Conservation (phyloP, 2,888 invertebrate genomes). For the Reticulitermes lucifugus region DNA sequence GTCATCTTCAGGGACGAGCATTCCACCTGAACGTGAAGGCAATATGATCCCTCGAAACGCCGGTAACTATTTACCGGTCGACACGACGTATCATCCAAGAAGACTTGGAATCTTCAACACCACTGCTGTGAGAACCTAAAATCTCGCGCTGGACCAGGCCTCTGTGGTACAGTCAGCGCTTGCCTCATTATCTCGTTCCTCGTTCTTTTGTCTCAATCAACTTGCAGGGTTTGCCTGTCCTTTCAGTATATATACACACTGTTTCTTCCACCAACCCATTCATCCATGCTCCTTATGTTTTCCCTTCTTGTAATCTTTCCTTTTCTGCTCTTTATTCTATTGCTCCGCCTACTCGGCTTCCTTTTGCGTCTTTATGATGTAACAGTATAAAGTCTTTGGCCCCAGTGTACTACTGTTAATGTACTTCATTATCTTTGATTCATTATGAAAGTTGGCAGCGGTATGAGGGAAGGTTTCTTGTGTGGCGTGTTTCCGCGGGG, state of each 20-base stretch:
- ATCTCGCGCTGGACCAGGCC: no score
- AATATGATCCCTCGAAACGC: no score
- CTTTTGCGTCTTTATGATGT: constrained; percentile 39
- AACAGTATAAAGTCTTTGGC: constrained; percentile 39
- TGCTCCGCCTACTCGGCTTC: constrained; percentile 17
- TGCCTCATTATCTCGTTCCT: neutral
- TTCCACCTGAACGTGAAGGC: no score
- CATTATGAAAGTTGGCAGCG: constrained; percentile 47
- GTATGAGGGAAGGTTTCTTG: constrained; percentile 9
- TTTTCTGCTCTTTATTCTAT: neutral
- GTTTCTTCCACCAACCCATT: neutral
- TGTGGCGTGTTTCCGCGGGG: neutral
- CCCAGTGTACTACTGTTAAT: constrained; percentile 45
- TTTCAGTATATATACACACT: neutral
- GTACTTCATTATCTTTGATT: constrained; percentile 52
- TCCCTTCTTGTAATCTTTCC: constrained; percentile 9
- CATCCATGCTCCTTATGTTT: constrained; percentile 22
- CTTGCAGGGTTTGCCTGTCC: constrained; percentile 12
- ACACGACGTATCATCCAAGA: neutral
- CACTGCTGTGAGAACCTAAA: no score
- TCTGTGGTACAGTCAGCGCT: no score
- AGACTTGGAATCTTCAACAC: neutral
- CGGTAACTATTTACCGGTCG: no score
- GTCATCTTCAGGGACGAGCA: no score
- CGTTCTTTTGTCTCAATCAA: constrained; percentile 23